phyloP scores from a whole-genome alignment of 2,113 vertebrate species.

The Platysteira castanea region DNA sequence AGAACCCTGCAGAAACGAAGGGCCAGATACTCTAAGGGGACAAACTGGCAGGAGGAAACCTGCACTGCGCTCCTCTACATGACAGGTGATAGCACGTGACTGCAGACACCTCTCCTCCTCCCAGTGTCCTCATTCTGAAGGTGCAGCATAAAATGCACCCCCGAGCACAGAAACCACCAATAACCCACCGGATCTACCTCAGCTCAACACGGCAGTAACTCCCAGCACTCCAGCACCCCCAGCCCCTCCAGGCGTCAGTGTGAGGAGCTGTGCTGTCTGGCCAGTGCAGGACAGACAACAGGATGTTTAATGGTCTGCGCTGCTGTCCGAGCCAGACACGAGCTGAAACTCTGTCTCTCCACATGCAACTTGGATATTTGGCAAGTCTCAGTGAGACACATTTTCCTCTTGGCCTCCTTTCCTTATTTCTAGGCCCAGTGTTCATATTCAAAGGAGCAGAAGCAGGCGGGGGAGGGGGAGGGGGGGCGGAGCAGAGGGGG shows the following conservation, averaged over 20 bases:
- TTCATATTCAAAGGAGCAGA: background rate
- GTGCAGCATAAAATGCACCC: background rate
- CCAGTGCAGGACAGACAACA: background rate
- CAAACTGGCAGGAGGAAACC: background rate
- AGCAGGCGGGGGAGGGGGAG: background rate
- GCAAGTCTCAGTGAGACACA: conserved; percentile 12
- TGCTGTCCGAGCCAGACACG: background rate
- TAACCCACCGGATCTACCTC: background rate
- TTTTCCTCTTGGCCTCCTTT: conserved; percentile 47
- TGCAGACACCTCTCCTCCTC: background rate
- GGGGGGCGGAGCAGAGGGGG: too few species aligned
- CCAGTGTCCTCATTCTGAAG: background rate
- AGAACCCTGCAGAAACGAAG: background rate
- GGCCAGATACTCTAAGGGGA: background rate
- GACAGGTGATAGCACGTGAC: background rate
- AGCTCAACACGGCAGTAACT: background rate
- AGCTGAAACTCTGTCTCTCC: conserved; percentile 16
- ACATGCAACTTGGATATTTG: conserved; percentile 27
- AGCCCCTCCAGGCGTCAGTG: background rate
- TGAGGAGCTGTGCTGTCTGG: background rate
- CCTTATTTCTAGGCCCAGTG: conserved; percentile 5
- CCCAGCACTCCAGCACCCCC: background rate
- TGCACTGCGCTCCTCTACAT: background rate
- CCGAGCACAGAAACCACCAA: background rate
- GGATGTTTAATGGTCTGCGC: background rate